Percentiles rank a stretch among this genome's conserved stretches.
Evolutionary conservation across 1,140 invertebrate genomes (phyloP).

Genomic region (Chlorops oryzae): DNA sequence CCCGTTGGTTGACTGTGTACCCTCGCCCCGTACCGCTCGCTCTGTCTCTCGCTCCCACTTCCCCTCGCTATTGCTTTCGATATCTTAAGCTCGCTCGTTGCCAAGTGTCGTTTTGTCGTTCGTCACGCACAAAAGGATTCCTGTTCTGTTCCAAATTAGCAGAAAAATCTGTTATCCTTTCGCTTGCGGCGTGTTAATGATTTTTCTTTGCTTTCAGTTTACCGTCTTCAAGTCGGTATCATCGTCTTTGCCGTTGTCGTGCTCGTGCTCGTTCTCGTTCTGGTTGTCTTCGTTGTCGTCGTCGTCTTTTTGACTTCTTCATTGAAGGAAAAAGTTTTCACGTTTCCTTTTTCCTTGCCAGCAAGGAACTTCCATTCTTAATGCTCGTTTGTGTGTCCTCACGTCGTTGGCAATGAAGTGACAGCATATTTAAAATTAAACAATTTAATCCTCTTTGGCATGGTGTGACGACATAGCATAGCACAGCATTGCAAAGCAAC

Average conservation of each 20-base stretch:
- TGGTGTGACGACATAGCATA: too few species aligned
- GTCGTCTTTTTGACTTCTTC: slow-evolving; percentile 4
- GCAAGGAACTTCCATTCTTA: not conserved
- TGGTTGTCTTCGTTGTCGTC: not conserved
- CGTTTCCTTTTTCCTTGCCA: slow-evolving; percentile 15
- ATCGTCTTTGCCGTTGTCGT: not conserved
- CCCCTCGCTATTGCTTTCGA: not conserved
- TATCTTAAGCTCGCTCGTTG: slow-evolving; percentile 5
- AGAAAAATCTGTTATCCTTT: slow-evolving; percentile 48
- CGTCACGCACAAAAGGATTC: slow-evolving; percentile 44
- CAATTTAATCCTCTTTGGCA: slow-evolving; percentile 39
- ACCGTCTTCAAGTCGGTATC: not conserved
- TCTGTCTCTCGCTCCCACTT: not conserved
- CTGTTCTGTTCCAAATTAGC: slow-evolving; percentile 39
- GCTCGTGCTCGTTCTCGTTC: not conserved
- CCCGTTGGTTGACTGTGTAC: not conserved
- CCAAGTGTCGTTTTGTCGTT: slow-evolving; percentile 7
- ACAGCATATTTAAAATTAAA: slow-evolving; percentile 47
- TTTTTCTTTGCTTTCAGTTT: slow-evolving; percentile 26
- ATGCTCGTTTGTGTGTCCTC: not conserved
- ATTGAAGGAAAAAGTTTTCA: slow-evolving; percentile 5
- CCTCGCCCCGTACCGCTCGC: not conserved
- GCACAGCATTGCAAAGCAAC: too few species aligned
- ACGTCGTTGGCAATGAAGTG: slow-evolving; percentile 33
- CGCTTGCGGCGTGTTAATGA: slow-evolving; percentile 47